These are phyloP conservation scores for Muscicapa comitata DNA, from an alignment of 2,797 vertebrate species.

Conservation along the genomic window DNA sequence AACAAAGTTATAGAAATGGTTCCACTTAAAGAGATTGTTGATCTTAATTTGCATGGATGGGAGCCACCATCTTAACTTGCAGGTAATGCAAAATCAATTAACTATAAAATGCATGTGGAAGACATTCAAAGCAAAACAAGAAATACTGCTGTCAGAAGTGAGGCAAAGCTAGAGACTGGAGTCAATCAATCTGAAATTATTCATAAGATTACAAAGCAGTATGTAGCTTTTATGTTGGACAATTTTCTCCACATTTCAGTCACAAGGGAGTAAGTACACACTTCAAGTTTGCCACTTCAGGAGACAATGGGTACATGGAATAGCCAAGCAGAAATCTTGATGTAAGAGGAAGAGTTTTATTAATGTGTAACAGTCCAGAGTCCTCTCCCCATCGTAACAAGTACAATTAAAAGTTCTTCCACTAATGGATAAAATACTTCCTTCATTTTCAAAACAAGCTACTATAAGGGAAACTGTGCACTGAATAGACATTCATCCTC, in stretches of 20 bases:
- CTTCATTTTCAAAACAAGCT: conserved; percentile 17
- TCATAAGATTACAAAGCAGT: neutral
- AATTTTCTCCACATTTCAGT: neutral
- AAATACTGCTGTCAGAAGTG: conserved; percentile 1
- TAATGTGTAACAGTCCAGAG: neutral
- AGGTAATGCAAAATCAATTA: neutral
- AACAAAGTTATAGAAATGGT: neutral
- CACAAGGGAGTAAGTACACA: neutral
- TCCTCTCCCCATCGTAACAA: neutral
- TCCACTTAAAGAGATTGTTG: neutral
- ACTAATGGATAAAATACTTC: conserved; percentile 7
- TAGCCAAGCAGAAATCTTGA: neutral
- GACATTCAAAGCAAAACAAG: conserved; percentile 27
- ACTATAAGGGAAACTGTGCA: neutral
- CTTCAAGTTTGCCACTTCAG: neutral
- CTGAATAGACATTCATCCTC: neutral
- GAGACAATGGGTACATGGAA: neutral
- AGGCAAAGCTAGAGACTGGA: conserved; percentile 1
- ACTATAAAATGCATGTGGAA: neutral
- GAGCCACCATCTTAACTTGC: neutral
- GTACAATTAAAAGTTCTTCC: neutral
- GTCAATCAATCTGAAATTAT: conserved; percentile 11
- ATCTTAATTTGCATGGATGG: neutral
- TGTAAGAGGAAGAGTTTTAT: conserved; percentile 11
- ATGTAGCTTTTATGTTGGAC: neutral